Evolutionary conservation across 2,113 vertebrate genomes (phyloP).

Genomic region (Melanostigma gelatinosum): DNA sequence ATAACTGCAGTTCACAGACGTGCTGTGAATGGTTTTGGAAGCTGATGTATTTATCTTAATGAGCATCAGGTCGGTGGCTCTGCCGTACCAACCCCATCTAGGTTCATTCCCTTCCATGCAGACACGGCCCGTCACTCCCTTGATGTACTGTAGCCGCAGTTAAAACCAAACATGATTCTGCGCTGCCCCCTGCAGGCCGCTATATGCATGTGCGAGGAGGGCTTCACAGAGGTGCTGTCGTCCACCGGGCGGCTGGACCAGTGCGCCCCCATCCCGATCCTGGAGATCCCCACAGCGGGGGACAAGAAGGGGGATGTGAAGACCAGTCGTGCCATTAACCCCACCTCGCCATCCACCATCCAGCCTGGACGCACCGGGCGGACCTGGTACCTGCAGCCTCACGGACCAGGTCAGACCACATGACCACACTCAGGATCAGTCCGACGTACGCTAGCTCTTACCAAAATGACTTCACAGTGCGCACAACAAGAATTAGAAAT

Average conservation of each 20-base stretch:
- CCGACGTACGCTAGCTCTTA: neutral
- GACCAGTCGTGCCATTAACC: constrained; percentile 94
- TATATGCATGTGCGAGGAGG: constrained; percentile 91
- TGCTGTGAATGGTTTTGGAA: constrained; percentile 10
- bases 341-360: constrained; percentile 87
- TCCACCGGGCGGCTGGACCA: constrained; percentile 89
- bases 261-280: constrained; percentile 92
- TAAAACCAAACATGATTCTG: constrained; percentile 10
- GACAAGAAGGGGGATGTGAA: constrained; percentile 94
- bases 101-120: neutral
- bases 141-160: neutral
- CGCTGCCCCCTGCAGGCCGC: constrained; percentile 85
- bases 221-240: constrained; percentile 94
- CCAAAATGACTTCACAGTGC: neutral
- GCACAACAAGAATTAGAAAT: neutral
- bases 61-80: neutral
- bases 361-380: constrained; percentile 88
- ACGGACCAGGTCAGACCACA: constrained; percentile 90
- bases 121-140: neutral
- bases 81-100: neutral
- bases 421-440: neutral
- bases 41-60: constrained; percentile 39
- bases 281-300: constrained; percentile 91
- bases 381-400: constrained; percentile 97
- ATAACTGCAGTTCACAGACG: neutral